Conservation (phyloP, 64 coral and sea anemone species). For the Trachythela sp. region DNA sequence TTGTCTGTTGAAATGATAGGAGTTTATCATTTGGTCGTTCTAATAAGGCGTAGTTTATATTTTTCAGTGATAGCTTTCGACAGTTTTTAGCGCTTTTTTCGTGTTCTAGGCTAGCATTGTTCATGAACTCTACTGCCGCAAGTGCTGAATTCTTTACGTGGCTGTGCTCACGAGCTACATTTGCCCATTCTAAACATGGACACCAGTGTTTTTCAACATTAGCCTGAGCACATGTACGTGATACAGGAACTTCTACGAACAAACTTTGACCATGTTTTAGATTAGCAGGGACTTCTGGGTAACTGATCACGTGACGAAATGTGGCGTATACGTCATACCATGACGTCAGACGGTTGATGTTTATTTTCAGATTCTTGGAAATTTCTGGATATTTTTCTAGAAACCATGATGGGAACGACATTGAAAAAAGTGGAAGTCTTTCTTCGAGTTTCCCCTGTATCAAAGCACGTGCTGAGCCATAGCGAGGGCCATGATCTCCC, state of each 20-base stretch:
- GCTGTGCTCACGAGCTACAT: not conserved
- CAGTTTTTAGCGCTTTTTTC: not conserved
- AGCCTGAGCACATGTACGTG: not conserved
- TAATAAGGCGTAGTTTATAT: not conserved
- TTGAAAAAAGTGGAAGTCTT: too few species aligned
- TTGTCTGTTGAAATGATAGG: not conserved
- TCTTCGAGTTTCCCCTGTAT: too few species aligned
- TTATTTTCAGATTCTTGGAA: not conserved
- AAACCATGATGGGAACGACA: too few species aligned
- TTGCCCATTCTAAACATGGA: too few species aligned
- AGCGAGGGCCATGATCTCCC: too few species aligned
- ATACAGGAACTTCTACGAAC: not conserved
- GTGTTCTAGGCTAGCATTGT: not conserved
- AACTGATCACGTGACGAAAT: not conserved
- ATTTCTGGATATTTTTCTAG: not conserved
- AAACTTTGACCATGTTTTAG: conserved; percentile 12
- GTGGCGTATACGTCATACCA: conserved; percentile 10
- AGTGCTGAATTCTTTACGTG: not conserved
- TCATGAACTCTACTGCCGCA: not conserved
- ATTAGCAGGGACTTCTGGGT: not conserved
- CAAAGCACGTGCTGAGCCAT: too few species aligned
- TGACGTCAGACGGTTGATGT: not conserved
- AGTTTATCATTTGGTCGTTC: not conserved
- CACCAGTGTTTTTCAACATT: not conserved
- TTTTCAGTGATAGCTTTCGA: not conserved